Conservation (phyloP, 2,888 invertebrate genomes). For the Ormyrus thymus region DNA sequence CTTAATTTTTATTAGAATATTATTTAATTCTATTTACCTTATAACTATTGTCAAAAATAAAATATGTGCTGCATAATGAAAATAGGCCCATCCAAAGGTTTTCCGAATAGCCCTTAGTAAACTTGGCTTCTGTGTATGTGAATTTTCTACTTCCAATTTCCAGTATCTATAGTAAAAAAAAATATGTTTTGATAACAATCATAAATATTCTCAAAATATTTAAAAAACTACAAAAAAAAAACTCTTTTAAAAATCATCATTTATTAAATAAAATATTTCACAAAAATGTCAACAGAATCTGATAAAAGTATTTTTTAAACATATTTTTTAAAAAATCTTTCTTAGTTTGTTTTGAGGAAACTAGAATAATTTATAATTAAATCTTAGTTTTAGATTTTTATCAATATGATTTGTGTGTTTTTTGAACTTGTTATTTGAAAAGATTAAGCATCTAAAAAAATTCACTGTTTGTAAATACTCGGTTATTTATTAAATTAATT, state of each 20-base stretch:
- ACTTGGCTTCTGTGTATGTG: conserved; percentile 78
- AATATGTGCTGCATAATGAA: conserved; percentile 78
- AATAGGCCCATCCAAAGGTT: conserved; percentile 80
- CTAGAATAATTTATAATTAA: too few relatives aligned
- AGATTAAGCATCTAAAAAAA: too few relatives aligned
- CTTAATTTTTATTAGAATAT: not conserved
- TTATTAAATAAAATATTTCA: not conserved
- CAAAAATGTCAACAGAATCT: not conserved
- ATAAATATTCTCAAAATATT: not conserved
- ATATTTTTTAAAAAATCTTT: not conserved
- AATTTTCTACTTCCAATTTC: conserved; percentile 78
- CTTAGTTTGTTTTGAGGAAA: too few relatives aligned
- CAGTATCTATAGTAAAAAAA: conserved; percentile 76
- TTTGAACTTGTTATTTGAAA: too few relatives aligned
- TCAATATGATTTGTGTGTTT: too few relatives aligned
- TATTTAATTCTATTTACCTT: conserved; percentile 73
- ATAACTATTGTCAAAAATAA: conserved; percentile 78
- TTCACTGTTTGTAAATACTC: too few relatives aligned
- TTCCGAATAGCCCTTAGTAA: conserved; percentile 79
- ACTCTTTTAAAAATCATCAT: conserved; percentile 1
- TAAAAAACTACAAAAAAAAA: not conserved
- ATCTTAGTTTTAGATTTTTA: too few relatives aligned
- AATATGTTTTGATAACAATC: not conserved
- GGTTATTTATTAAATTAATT: too few relatives aligned
- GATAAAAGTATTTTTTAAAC: conserved; percentile 1